These are phyloP conservation scores for Drosophila rubida DNA, from an alignment of 2,888 invertebrate species.

Conservation along the genomic window DNA sequence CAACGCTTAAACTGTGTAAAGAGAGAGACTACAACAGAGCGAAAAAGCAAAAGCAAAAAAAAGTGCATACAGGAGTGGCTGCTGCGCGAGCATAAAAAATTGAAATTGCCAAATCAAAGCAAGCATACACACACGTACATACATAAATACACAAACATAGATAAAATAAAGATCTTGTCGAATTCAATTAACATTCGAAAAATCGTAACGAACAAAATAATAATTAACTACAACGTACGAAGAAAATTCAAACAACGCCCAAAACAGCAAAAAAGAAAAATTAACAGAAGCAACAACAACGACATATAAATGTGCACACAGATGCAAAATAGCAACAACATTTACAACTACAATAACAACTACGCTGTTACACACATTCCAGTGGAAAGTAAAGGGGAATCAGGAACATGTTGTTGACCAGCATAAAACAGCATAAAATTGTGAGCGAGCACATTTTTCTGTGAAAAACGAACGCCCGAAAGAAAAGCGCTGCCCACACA, in stretches of 20 bases:
- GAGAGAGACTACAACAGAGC: constrained; percentile 31
- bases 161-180: constrained; percentile 37
- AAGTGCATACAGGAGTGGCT: constrained; percentile 75
- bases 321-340: constrained; percentile 43
- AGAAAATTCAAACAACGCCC: constrained; percentile 65
- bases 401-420: constrained; percentile 60
- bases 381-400: constrained; percentile 56
- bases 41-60: constrained; percentile 47
- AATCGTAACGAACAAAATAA: constrained; percentile 42
- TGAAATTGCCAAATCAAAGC: constrained; percentile 52
- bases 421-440: constrained; percentile 72
- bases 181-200: constrained; percentile 41
- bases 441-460: constrained; percentile 72
- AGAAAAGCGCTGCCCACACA: constrained; percentile 62
- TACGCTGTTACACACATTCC: constrained; percentile 66
- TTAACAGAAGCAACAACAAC: constrained; percentile 42
- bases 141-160: constrained; percentile 17
- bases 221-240: constrained; percentile 46
- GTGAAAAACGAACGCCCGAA: constrained; percentile 67
- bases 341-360: constrained; percentile 38
- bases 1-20: constrained; percentile 25
- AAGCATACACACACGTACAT: constrained; percentile 20
- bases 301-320: constrained; percentile 55
- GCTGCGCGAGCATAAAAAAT: constrained; percentile 52
- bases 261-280: constrained; percentile 35